These are phyloP conservation scores for Agrochola macilenta DNA, from an alignment of 2,888 invertebrate species.

Conservation along the genomic window DNA sequence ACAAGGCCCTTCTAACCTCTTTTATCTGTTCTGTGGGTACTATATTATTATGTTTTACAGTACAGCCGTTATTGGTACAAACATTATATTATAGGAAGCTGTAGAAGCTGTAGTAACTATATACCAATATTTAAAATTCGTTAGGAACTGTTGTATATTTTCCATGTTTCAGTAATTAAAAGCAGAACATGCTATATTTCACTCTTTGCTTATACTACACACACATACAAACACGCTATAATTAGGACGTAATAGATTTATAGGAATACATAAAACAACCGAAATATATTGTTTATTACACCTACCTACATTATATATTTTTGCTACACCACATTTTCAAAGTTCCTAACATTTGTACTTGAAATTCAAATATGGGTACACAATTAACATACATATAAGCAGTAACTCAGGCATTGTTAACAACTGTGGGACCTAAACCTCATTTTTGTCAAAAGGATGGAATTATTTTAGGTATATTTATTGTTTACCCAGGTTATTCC, in stretches of 20 bases:
- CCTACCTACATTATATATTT: neutral
- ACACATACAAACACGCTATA: constrained; percentile 27
- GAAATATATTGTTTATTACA: neutral
- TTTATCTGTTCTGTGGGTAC: too few relatives aligned
- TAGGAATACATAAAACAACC: constrained; percentile 3
- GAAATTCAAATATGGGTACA: neutral
- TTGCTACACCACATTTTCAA: constrained; percentile 5
- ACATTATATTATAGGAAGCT: neutral
- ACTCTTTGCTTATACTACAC: constrained; percentile 23
- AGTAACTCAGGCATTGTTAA: neutral
- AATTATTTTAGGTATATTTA: neutral
- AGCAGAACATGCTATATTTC: constrained; percentile 39
- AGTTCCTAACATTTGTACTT: neutral
- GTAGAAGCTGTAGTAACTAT: neutral
- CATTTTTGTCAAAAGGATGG: neutral
- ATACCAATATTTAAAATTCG: constrained; percentile 28
- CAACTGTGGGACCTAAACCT: neutral
- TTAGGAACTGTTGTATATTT: constrained; percentile 30
- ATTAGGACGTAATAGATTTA: constrained; percentile 41
- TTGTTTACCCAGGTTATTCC: neutral
- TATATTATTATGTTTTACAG: neutral
- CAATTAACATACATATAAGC: neutral
- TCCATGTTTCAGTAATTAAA: constrained; percentile 48
- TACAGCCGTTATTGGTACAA: neutral
- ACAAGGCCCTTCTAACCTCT: too few relatives aligned